Evolutionary conservation across 2,113 vertebrate species (phyloP).

Genomic region (Ceuthmochares aereus): DNA sequence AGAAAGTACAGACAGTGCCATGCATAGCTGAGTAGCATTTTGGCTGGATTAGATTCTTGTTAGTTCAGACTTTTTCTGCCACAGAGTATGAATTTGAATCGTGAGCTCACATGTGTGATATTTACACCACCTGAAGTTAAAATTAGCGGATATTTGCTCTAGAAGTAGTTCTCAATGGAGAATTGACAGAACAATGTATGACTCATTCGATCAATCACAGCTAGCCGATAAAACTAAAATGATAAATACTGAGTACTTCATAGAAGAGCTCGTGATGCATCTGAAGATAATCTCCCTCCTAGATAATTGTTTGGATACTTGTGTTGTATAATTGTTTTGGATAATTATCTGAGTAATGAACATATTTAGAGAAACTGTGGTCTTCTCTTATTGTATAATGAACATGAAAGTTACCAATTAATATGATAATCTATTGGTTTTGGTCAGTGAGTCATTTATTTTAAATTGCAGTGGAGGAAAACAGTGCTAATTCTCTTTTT

Average conservation of each 20-base stretch:
- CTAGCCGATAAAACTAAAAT: neutral
- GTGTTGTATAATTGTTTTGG: slow-evolving; percentile 28
- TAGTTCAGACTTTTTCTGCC: neutral
- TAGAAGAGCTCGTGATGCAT: slow-evolving; percentile 3
- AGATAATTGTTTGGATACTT: slow-evolving; percentile 40
- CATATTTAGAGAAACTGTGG: slow-evolving; percentile 26
- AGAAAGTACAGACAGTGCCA: neutral
- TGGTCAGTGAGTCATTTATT: slow-evolving; percentile 41
- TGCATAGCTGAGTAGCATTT: neutral
- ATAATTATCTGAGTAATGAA: slow-evolving; percentile 48
- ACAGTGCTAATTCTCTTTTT: neutral
- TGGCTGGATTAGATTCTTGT: neutral
- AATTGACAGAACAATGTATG: neutral
- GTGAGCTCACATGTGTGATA: neutral
- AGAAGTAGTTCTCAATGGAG: neutral
- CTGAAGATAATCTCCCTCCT: slow-evolving; percentile 33
- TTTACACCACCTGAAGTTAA: neutral
- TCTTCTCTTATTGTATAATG: slow-evolving; percentile 32
- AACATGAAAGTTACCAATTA: slow-evolving; percentile 38
- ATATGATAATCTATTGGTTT: slow-evolving; percentile 54
- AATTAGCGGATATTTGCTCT: slow-evolving; percentile 16
- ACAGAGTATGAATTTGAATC: neutral
- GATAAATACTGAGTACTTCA: slow-evolving; percentile 31
- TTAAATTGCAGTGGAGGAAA: slow-evolving; percentile 31
- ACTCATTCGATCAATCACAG: slow-evolving; percentile 34